Evolutionary conservation across 2,113 vertebrate genomes (phyloP), one percentile per base, ranked within the genome.

Genomic region (Pavo muticus): DNA sequence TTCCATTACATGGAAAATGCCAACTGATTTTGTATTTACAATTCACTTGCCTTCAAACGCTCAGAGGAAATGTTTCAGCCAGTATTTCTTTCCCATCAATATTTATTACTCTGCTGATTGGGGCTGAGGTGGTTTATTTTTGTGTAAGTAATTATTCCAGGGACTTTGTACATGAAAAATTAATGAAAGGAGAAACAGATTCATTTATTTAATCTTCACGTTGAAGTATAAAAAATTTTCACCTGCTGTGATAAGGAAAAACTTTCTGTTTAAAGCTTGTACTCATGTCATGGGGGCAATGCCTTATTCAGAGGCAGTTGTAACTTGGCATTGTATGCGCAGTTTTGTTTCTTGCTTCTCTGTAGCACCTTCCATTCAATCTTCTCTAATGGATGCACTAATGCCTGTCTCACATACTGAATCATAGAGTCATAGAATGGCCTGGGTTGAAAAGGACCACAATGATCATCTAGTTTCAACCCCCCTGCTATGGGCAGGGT

Each of bases 111-210:
- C 10, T 6, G 64, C 32, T 88, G 75, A 20, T 65, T 4, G 4
- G 25, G 57, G 56, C 12, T 70, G 72, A 80, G 69, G 79, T 59
- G 39, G 32, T 90, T 91, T 74, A 56, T 74, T 95, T 87, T 56
- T 81, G 21, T 1, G 1, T 69, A 19, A 93, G 17, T 60, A 88
- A 90, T 87, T 90, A 61, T 42, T 59, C 11, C 45, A 15, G 29
- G 47, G 65, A 57, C 21, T 74, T 81, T 1, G 18, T 19, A 60
- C 2, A 6, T 84, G 57, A 88, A 94, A 90, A 94, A 78, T 24
- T 88, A 88, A 92, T 71, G 57, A 88, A 71, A 84, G 60, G 42
- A 67, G 30, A 80, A 86, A 81, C 47, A 8, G 52, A 84, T 88
- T 90, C 2, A 64, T 86, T 91, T 86, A 23, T 71, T 71, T 60